Base-by-base conservation (phyloP, 64 coral and sea anemone species). In the Dendronephthya gigantea region DNA sequence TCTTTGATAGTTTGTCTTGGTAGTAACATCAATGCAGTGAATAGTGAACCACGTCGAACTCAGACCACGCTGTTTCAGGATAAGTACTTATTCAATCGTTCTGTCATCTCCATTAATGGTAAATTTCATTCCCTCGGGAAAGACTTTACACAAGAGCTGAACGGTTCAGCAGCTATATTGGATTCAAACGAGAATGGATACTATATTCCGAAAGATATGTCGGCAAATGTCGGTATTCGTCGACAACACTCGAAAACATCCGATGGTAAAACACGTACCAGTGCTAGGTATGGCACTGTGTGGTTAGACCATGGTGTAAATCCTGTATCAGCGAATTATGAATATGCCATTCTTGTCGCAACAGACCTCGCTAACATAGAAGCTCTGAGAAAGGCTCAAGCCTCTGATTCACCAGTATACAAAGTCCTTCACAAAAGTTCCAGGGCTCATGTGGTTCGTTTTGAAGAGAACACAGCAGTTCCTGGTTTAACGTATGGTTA, bases 11-110 rank as follows among this genome's bases (percentile, higher is more conserved):
- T 93, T 49, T 82, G 83, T 28, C 35, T 93, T 62, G 91, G 87
- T 13, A 90, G 52, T 55, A 51, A 90, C 30, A 90, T 93, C 16
- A 32, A 15, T 0, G 32, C 82, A 16, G n/a, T 27, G 16, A 85
- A 50, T 66, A 66, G 65, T 8, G 13, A 55, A 14, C 34, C 35
- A 25, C 1, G 45, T 59, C 35, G 37, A 33, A 23, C 82, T 0
- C 83, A 89, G 17, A 85, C 90, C 59, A 86, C 91, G 5, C 75
- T 89, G 22, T 92, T 92, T 82, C 91, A 92, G 68, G 91, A 92
- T 41, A 87, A 83, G 38, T 30, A 36, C 17, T 15, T 79, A 8
- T 15, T 33, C 34, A 15, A 34, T 30, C 12, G 7, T 9, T 79
- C 66, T 48, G 10, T 40, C 16, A 19, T 39, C 14, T 85, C 17